These are phyloP conservation scores for Halisarca cf. caerulea DNA, from an alignment of 37 sponge, comb jelly and placozoan species.

Conservation along the genomic window DNA sequence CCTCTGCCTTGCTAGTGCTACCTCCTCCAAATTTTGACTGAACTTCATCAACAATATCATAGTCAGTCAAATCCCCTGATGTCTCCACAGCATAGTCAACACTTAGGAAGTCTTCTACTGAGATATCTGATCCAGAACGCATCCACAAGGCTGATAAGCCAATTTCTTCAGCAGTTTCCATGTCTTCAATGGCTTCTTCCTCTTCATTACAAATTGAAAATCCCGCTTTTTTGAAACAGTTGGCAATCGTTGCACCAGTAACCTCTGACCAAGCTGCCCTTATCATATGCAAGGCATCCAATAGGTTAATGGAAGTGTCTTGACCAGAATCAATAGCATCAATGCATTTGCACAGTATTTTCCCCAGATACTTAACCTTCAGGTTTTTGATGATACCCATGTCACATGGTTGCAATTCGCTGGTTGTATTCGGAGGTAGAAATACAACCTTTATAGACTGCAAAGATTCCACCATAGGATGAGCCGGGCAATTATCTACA, in stretches of 20 bases:
- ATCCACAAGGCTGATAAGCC: background rate
- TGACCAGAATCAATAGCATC: too few species aligned
- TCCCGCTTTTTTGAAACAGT: background rate
- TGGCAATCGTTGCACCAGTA: background rate
- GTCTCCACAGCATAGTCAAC: background rate
- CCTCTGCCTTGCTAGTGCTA: background rate
- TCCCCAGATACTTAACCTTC: too few species aligned
- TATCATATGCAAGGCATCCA: background rate
- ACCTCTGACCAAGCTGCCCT: background rate
- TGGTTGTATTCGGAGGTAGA: too few species aligned
- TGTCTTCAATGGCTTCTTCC: background rate
- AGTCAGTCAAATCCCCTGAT: background rate
- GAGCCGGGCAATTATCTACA: too few species aligned
- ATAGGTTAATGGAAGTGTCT: background rate
- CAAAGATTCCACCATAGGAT: too few species aligned
- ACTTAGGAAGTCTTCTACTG: background rate
- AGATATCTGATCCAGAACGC: background rate
- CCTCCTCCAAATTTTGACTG: background rate
- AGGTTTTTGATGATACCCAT: too few species aligned
- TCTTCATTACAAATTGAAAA: background rate
- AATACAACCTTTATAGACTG: too few species aligned
- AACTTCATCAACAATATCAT: background rate
- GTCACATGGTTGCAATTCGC: too few species aligned
- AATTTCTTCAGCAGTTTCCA: background rate
- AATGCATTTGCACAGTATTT: too few species aligned